Base-by-base conservation (phyloP, 1,140 invertebrate species). In the Sarcophaga peregrina region DNA sequence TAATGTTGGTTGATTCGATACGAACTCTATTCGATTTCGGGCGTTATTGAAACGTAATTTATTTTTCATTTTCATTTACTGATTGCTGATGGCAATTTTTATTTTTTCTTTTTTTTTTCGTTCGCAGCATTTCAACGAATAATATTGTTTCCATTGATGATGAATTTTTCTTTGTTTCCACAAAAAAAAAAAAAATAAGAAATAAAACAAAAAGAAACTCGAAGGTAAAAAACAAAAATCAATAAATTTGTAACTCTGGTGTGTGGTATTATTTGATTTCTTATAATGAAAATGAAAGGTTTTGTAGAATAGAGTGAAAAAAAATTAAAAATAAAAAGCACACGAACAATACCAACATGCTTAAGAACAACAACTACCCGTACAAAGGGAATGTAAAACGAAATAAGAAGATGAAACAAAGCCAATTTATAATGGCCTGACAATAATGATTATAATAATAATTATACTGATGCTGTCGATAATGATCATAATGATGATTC, bases 231-330 rank as follows among this genome's bases (percentile, higher is more conserved):
- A 37, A 37, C 1, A 1, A 37, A 9, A 17, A 20, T 68, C 62
- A 68, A 68, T 68, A 68, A 17, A 68, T 68, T 8, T 68, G n/a
- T 68, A 25, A 25, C 17, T 37, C 25, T 20, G 62, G 20, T 17
- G 9, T 9, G n/a, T 68, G n/a, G 10, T 68, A 52, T 48, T 20
- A 50, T 10, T 72, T 25, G 47, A 37, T 37, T 25, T 25, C 17
- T n/a, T 78, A 20, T 50, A 78, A 50, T 78, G 75, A 78, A 78
- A 78, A 78, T 78, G 75, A 78, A 78, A 78, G 75, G 75, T 78
- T 45, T 68, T 10, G 62, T 48, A 17, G 50, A 50, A 78, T 17
- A 78, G 48, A 74, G 37, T 9, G 46, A 45, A 25, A 37, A 75
- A 47, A 52, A 52, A 76, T 8, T 47, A 48, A 52, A 78, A 50